Percentiles rank a stretch among this genome's conserved stretches.
Conservation (phyloP, 2,888 invertebrate genomes). For the Chloroclystis v-ata region DNA sequence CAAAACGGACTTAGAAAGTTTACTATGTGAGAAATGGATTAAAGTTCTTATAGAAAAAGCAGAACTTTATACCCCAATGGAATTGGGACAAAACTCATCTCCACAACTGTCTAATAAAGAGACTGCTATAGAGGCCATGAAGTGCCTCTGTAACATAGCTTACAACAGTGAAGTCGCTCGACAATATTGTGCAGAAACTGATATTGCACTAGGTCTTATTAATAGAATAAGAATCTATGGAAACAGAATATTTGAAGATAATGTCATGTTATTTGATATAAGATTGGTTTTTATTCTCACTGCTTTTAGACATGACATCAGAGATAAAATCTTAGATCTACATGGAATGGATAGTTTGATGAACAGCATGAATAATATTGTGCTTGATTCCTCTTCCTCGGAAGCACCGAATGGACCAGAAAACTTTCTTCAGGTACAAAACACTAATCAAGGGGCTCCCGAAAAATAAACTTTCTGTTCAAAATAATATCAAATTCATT, state of each 20-base stretch:
- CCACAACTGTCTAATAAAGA: constrained; percentile 66
- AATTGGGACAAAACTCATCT: constrained; percentile 50
- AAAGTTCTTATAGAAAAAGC: constrained; percentile 82
- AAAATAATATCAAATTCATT: no score
- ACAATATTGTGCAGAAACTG: constrained; percentile 74
- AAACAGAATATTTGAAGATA: constrained; percentile 80
- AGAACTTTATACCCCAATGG: constrained; percentile 73
- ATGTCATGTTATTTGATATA: constrained; percentile 91
- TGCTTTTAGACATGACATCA: constrained; percentile 85
- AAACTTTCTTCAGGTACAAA: constrained; percentile 50
- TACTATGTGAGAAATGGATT: constrained; percentile 83
- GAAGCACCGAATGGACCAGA: constrained; percentile 38
- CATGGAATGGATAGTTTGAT: constrained; percentile 84
- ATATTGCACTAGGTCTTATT: constrained; percentile 83
- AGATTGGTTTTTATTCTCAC: constrained; percentile 93
- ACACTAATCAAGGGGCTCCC: no score
- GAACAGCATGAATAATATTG: constrained; percentile 81
- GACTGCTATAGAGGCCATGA: constrained; percentile 86
- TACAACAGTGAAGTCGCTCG: constrained; percentile 81
- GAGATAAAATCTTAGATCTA: constrained; percentile 81
- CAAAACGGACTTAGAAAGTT: constrained; percentile 82
- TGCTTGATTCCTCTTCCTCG: constrained; percentile 58
- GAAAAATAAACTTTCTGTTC: no score
- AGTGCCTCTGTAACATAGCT: constrained; percentile 92
- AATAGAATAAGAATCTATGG: constrained; percentile 83